Percentiles rank a stretch among this genome's conserved stretches.
These are phyloP conservation scores for Nothocercus julius DNA, from an alignment of 2,113 vertebrate genomes.

Conservation along the genomic window DNA sequence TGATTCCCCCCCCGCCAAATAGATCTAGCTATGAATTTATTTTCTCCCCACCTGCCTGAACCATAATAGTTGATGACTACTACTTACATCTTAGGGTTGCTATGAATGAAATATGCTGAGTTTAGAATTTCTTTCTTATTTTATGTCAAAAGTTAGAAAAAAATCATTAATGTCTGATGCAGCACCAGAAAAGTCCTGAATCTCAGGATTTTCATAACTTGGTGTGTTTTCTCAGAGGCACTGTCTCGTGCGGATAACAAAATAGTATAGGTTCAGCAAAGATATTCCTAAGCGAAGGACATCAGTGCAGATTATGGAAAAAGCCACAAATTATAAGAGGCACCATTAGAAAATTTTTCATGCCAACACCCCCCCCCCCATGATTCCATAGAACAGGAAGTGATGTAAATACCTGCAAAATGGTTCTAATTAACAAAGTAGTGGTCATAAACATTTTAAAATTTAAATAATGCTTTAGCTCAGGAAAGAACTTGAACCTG, in stretches of 20 bases:
- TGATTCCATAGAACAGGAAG: background rate
- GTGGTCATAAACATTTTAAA: background rate
- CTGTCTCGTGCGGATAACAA: background rate
- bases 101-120: slow-evolving; percentile 3
- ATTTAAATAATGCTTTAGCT: background rate
- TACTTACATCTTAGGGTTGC: slow-evolving; percentile 16
- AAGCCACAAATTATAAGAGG: background rate
- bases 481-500: background rate
- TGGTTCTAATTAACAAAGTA: background rate
- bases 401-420: background rate
- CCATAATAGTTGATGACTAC: slow-evolving; percentile 27
- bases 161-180: background rate
- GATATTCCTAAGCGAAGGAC: background rate
- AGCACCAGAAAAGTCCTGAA: background rate
- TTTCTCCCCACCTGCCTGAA: background rate
- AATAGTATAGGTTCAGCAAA: background rate
- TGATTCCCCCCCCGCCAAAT: background rate
- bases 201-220: background rate
- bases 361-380: background rate
- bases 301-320: background rate
- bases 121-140: background rate
- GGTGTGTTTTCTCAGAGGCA: background rate
- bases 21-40: background rate
- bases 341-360: background rate
- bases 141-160: background rate